A percentile compares a stretch with the other conserved stretches of the same genome.
Conservation (phyloP, 2,797 vertebrate species). For the Acestrorhynchus altus region DNA sequence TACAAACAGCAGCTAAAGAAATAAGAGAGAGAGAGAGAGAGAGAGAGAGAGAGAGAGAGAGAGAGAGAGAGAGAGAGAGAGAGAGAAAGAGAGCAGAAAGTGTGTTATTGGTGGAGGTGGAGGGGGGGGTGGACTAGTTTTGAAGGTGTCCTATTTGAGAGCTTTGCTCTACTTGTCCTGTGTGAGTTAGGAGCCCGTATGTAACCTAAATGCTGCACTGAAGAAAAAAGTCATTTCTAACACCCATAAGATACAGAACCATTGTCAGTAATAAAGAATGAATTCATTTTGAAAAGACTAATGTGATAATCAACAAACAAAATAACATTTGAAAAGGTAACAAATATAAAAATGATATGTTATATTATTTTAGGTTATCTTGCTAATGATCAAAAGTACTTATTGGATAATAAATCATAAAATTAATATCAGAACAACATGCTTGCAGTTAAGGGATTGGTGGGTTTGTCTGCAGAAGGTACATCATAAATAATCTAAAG, state of each 20-base stretch:
- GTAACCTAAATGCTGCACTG: slow-evolving; percentile 79
- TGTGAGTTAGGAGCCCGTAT: slow-evolving; percentile 63
- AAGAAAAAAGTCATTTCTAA: slow-evolving; percentile 61
- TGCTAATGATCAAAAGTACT: not conserved
- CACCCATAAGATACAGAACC: slow-evolving; percentile 53
- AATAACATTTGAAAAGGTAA: too few relatives aligned
- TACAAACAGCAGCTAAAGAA: slow-evolving; percentile 12
- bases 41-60: slow-evolving; percentile 35
- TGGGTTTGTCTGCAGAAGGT: too few relatives aligned
- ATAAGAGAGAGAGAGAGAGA: slow-evolving; percentile 43
- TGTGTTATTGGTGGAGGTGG: slow-evolving; percentile 38
- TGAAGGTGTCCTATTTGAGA: slow-evolving; percentile 84
- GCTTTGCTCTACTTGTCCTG: slow-evolving; percentile 76
- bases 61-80: slow-evolving; percentile 11
- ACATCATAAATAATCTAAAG: too few relatives aligned
- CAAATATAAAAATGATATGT: too few relatives aligned
- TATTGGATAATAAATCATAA: not conserved
- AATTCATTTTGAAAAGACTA: not conserved
- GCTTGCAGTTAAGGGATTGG: too few relatives aligned
- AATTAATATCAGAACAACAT: not conserved
- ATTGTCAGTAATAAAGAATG: slow-evolving; percentile 20
- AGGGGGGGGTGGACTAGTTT: slow-evolving; percentile 65
- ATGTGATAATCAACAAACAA: too few relatives aligned
- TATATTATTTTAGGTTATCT: too few relatives aligned
- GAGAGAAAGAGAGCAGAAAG: not conserved